Evolutionary conservation across 1,140 invertebrate genomes (phyloP).

Genomic region (Cherax destructor): DNA sequence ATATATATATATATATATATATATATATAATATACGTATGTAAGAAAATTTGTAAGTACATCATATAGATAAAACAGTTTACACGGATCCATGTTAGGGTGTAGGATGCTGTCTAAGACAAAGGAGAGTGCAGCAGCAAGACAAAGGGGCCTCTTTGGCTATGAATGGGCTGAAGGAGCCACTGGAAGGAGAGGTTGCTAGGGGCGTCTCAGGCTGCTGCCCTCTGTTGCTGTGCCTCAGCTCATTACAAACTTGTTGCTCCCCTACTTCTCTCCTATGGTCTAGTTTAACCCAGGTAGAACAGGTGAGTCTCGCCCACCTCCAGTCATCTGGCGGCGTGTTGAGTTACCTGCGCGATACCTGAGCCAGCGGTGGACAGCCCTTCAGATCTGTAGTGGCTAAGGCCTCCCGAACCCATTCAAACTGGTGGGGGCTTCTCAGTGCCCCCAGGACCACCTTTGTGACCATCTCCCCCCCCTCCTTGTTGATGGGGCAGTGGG

Average conservation of each 20-base stretch:
- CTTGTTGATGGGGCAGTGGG: background rate
- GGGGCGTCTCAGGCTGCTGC: slow-evolving; percentile 7
- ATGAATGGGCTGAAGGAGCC: background rate
- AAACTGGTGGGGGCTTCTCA: slow-evolving; percentile 26
- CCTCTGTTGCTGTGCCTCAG: background rate
- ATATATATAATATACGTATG: background rate
- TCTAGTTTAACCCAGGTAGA: background rate
- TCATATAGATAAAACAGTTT: too few relatives aligned
- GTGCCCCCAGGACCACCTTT: slow-evolving; percentile 6
- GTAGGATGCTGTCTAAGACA: background rate
- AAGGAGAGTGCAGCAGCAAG: background rate
- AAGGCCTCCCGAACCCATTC: slow-evolving; percentile 27
- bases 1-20: slow-evolving; percentile 27
- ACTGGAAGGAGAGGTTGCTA: slow-evolving; percentile 2
- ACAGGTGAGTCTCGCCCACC: slow-evolving; percentile 30
- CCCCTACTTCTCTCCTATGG: background rate
- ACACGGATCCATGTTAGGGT: too few relatives aligned
- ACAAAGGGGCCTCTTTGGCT: background rate
- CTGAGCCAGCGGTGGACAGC: background rate
- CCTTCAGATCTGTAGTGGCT: background rate
- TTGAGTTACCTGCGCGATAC: slow-evolving; percentile 24
- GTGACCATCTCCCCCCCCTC: background rate
- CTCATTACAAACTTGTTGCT: background rate
- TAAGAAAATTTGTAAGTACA: background rate
- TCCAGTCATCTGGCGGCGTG: slow-evolving; percentile 2